Percentiles rank a stretch among this genome's conserved stretches.
Conservation (phyloP, 2,797 vertebrate genomes). For the Otus scops region DNA sequence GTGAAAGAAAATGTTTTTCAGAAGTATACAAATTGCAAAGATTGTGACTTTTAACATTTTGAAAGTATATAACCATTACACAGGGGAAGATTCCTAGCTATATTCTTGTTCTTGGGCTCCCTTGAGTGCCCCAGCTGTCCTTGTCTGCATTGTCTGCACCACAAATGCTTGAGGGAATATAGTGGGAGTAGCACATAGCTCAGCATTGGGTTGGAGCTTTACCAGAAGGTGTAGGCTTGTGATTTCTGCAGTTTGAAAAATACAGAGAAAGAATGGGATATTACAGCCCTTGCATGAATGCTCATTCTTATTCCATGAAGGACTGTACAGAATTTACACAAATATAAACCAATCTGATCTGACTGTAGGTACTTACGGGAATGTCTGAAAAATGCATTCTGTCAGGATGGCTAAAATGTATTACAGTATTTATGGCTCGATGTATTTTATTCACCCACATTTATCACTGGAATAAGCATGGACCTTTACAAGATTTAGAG, state of each 20-base stretch:
- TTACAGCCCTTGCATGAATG: not conserved
- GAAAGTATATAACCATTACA: not conserved
- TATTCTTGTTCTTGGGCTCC: not conserved
- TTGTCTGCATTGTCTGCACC: not conserved
- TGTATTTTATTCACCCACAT: not conserved
- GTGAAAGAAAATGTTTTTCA: not conserved
- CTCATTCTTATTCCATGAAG: not conserved
- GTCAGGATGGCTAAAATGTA: not conserved
- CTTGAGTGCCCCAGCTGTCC: not conserved
- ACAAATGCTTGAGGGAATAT: not conserved
- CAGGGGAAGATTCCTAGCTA: not conserved
- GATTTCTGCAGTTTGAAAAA: not conserved
- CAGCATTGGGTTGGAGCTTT: not conserved
- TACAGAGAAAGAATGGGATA: not conserved
- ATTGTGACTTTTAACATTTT: not conserved
- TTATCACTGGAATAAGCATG: not conserved
- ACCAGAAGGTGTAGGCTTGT: not conserved
- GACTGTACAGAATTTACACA: not conserved
- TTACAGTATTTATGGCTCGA: not conserved
- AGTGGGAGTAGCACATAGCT: not conserved
- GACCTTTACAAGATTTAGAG: constrained; percentile 6
- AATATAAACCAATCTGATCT: not conserved
- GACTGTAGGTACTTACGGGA: not conserved
- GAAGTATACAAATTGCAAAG: not conserved
- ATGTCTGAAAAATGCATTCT: not conserved